Conservation (phyloP, 2,797 vertebrate species). For the Hoplostethus atlanticus region DNA sequence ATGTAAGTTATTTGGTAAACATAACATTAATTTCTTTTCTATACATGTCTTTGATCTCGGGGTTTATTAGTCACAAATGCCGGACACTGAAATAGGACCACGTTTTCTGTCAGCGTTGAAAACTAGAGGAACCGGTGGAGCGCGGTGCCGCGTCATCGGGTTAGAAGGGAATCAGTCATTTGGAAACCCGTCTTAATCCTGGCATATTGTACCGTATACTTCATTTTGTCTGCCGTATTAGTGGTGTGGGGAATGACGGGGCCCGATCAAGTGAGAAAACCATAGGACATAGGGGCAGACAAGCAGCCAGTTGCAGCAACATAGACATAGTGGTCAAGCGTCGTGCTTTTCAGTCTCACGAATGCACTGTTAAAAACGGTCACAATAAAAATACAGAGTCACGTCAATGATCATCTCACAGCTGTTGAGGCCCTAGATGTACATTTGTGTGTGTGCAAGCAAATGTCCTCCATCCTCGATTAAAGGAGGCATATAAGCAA, state of each 20-base stretch:
- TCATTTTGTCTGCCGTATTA: slow-evolving; percentile 20
- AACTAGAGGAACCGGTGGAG: slow-evolving; percentile 3
- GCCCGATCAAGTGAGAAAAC: neutral
- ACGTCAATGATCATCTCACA: slow-evolving; percentile 42
- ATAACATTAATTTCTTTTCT: slow-evolving; percentile 7
- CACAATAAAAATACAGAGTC: slow-evolving; percentile 58
- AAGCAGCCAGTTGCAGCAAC: slow-evolving; percentile 19
- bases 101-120: neutral
- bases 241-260: slow-evolving; percentile 11
- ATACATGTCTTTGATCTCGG: neutral
- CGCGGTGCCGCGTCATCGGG: slow-evolving; percentile 22
- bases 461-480: neutral
- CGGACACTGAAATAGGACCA: neutral
- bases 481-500: neutral
- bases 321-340: slow-evolving; percentile 59
- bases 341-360: slow-evolving; percentile 60
- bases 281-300: neutral
- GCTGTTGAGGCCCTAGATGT: slow-evolving; percentile 6
- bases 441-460: slow-evolving; percentile 1
- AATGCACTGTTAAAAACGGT: slow-evolving; percentile 64
- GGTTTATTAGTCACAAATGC: neutral
- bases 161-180: neutral
- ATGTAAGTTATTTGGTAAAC: slow-evolving; percentile 1
- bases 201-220: slow-evolving; percentile 1
- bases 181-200: slow-evolving; percentile 1